A percentile compares a stretch with the other conserved stretches of the same genome.
Conservation (phyloP, 2,888 invertebrate genomes). For the Palloptera scutellata region DNA sequence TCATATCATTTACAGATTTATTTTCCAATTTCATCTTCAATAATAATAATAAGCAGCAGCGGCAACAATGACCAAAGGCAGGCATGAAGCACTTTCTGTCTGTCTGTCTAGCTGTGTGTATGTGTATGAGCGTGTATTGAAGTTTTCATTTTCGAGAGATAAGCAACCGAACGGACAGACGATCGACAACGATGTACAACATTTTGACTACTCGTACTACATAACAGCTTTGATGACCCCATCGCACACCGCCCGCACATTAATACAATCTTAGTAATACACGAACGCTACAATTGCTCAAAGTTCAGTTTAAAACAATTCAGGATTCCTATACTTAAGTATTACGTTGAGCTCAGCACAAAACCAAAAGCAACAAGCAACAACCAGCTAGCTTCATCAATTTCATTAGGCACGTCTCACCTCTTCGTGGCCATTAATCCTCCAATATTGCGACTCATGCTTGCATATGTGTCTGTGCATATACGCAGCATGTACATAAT, state of each 20-base stretch:
- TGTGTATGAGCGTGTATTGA: no score
- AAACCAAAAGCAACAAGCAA: no score
- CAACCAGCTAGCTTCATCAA: no score
- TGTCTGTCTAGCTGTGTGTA: no score
- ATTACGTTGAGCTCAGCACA: no score
- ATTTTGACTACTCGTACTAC: slow-evolving; percentile 13
- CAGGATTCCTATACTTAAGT: slow-evolving; percentile 8
- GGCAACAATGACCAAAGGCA: background rate
- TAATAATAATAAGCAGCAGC: background rate
- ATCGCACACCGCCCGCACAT: slow-evolving; percentile 23
- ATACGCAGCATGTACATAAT: no score
- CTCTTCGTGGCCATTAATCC: no score
- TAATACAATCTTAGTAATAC: background rate
- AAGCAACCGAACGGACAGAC: slow-evolving; percentile 1
- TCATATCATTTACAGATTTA: no score
- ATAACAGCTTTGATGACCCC: slow-evolving; percentile 16
- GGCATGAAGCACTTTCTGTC: no score
- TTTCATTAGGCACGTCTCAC: no score
- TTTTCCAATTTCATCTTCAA: background rate
- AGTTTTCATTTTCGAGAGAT: slow-evolving; percentile 17
- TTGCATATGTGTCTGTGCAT: no score
- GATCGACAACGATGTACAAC: background rate
- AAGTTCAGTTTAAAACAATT: slow-evolving; percentile 16
- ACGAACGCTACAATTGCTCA: background rate
- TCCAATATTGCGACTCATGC: no score